Percentiles rank a stretch among this genome's conserved stretches.
Evolutionary conservation across 1,140 invertebrate species (phyloP).

Genomic region (Thalassaphorura encarpata): DNA sequence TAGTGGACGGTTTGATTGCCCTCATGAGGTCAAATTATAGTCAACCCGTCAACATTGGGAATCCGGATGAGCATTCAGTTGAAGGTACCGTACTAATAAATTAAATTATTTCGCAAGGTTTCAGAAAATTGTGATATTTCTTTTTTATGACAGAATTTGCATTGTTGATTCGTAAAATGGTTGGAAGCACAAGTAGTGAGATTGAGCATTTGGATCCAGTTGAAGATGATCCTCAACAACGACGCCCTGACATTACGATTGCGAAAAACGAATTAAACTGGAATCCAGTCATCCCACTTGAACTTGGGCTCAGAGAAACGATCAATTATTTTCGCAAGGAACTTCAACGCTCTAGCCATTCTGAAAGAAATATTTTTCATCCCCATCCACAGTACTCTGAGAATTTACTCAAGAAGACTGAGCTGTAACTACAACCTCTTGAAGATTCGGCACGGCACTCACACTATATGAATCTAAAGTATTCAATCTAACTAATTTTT

Average conservation of each 20-base stretch:
- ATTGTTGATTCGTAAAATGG: slow-evolving; percentile 73
- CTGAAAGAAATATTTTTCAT: slow-evolving; percentile 33
- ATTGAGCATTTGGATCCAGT: slow-evolving; percentile 71
- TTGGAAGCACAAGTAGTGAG: slow-evolving; percentile 66
- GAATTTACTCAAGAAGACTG: not conserved
- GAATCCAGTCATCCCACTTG: slow-evolving; percentile 70
- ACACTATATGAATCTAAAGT: not conserved
- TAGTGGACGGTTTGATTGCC: slow-evolving; percentile 86
- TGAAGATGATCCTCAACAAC: slow-evolving; percentile 89
- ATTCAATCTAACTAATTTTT: not conserved
- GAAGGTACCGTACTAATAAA: slow-evolving; percentile 50
- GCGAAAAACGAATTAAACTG: slow-evolving; percentile 80
- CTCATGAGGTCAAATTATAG: slow-evolving; percentile 93
- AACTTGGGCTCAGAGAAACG: slow-evolving; percentile 73
- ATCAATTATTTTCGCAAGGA: slow-evolving; percentile 86
- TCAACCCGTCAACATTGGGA: slow-evolving; percentile 90
- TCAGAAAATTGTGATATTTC: not conserved
- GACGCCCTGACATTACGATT: slow-evolving; percentile 83
- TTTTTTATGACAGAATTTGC: slow-evolving; percentile 70
- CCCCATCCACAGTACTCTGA: slow-evolving; percentile 14
- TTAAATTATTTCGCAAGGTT: not conserved
- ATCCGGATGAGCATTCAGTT: slow-evolving; percentile 96
- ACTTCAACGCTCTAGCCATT: slow-evolving; percentile 49
- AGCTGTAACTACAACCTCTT: too few relatives aligned
- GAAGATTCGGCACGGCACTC: not conserved